Evolutionary conservation across 2,888 invertebrate species (phyloP).

Genomic region (Eupithecia subumbrata): DNA sequence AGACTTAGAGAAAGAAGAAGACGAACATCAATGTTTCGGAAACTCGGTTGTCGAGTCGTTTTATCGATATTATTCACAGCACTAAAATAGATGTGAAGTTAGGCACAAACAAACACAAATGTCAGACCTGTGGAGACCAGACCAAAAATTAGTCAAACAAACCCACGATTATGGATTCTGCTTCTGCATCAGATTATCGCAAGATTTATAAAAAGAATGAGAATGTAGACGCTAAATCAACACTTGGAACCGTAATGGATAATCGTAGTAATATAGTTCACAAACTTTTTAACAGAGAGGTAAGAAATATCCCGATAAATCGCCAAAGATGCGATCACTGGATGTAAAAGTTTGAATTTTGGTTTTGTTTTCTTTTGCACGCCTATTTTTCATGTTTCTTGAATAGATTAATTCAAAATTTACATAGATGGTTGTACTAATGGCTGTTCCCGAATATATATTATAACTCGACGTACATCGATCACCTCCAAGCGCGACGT

Average conservation of each 20-base stretch:
- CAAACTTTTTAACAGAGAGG: slow-evolving; percentile 86
- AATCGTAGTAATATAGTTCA: slow-evolving; percentile 71
- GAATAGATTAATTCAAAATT: slow-evolving; percentile 2
- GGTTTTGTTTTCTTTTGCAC: slow-evolving; percentile 49
- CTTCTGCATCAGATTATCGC: slow-evolving; percentile 62
- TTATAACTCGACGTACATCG: not conserved
- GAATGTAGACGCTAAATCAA: slow-evolving; percentile 62
- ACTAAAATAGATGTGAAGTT: no score
- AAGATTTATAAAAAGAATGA: slow-evolving; percentile 62
- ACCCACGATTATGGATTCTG: slow-evolving; percentile 82
- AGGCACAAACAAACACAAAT: slow-evolving; percentile 9
- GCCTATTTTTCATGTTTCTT: slow-evolving; percentile 14
- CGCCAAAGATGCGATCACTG: slow-evolving; percentile 35
- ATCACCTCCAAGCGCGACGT: not conserved
- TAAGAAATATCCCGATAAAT: slow-evolving; percentile 62
- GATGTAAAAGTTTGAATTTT: slow-evolving; percentile 50
- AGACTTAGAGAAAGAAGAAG: no score
- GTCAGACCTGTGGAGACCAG: no score
- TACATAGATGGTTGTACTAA: not conserved
- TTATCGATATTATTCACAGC: no score
- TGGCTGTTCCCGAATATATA: not conserved
- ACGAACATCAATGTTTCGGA: not conserved
- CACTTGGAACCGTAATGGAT: slow-evolving; percentile 57
- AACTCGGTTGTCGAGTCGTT: not conserved
- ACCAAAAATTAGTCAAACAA: slow-evolving; percentile 60